Percentiles rank a stretch among this genome's conserved stretches.
These are phyloP conservation scores for Cherax quadricarinatus DNA, from an alignment of 1,140 invertebrate species.

Conservation along the genomic window DNA sequence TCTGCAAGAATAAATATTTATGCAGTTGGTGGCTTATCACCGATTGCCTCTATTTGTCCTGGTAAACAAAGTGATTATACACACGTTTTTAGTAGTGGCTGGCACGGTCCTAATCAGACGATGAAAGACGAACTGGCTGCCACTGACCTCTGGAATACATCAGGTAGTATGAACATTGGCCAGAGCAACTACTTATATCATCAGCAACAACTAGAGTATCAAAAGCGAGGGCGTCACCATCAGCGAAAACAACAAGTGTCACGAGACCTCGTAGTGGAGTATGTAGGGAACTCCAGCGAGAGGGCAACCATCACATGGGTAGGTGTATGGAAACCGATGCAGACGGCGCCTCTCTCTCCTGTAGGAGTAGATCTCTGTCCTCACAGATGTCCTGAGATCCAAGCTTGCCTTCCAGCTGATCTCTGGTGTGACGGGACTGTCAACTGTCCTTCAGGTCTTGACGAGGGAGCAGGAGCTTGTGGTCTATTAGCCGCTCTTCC, in stretches of 20 bases:
- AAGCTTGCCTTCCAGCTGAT: slow-evolving; percentile 80
- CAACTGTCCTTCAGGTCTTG: slow-evolving; percentile 74
- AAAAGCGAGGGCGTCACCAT: slow-evolving; percentile 47
- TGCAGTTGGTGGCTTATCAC: slow-evolving; percentile 67
- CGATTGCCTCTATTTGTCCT: slow-evolving; percentile 72
- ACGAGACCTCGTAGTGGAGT: slow-evolving; percentile 71
- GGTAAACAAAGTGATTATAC: slow-evolving; percentile 40
- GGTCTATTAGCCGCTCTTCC: slow-evolving; percentile 71
- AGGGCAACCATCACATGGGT: slow-evolving; percentile 68
- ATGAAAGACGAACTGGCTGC: slow-evolving; percentile 31
- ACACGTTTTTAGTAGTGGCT: slow-evolving; percentile 72
- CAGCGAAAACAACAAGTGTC: slow-evolving; percentile 58
- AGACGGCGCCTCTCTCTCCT: slow-evolving; percentile 71
- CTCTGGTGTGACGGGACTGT: slow-evolving; percentile 79
- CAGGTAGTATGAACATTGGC: slow-evolving; percentile 38
- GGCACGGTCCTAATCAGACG: slow-evolving; percentile 37
- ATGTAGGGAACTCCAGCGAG: slow-evolving; percentile 60
- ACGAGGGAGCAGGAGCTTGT: slow-evolving; percentile 71
- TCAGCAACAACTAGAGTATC: slow-evolving; percentile 49
- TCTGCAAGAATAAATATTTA: slow-evolving; percentile 70
- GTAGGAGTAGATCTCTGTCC: slow-evolving; percentile 71
- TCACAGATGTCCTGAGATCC: slow-evolving; percentile 75
- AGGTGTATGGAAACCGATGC: slow-evolving; percentile 72
- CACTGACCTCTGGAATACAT: slow-evolving; percentile 33
- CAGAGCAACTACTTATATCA: slow-evolving; percentile 60